Base-by-base conservation (phyloP, 30 jellyfish, hydroid and myxozoan genomes). In the Turritopsis dohrnii region DNA sequence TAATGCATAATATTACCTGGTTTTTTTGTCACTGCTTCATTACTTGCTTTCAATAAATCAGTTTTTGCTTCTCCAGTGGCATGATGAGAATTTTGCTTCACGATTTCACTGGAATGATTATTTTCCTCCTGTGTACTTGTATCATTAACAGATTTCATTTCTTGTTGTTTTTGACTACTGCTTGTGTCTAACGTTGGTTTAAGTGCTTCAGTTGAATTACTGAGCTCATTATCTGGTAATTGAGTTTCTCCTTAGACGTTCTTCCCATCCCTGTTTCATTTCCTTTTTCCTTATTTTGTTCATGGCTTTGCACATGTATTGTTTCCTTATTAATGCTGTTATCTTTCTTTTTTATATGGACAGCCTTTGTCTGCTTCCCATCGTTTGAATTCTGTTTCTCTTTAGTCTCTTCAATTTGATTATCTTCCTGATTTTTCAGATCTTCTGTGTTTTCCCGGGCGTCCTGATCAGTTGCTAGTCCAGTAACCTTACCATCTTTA, bases 381-480 rank as follows among this genome's bases (percentile, higher is more conserved):
- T 66, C 76, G 8, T 66, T 66, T 25, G 76, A 66, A n/a, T 66
- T 25, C 76, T 66, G 28, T 22, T 66, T 66, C 76, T 66, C 76
- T 25, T 66, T 25, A 7, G 28, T 66, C 17, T 66, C 76, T 25
- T 66, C 76, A 9, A 25, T 25, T 22, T 66, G 29, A 22, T 66
- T 17, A n/a, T 66, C 29, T 22, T 66, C 76, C 17, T 66, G 76
- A 66, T 25, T 66, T 17, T 22, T 66, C 17, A n/a, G 9, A n/a
- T 66, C 17, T 41, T 41, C 60, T 5, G 60, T 41, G 60, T 41
- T 41, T 41, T 66, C 29, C 9, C 8, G 8, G 8, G 8, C 17
- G 9, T 3, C 76, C 76, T 66, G 29, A 66, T 66, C 76, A 17
- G 76, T 66, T 66, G 76, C 7, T 8, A 17, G 17, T 17, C 16